Percentiles rank a stretch among this genome's conserved stretches.
phyloP scores from a whole-genome alignment of 2,113 vertebrate genomes.

The Leptobrachium leishanense region DNA sequence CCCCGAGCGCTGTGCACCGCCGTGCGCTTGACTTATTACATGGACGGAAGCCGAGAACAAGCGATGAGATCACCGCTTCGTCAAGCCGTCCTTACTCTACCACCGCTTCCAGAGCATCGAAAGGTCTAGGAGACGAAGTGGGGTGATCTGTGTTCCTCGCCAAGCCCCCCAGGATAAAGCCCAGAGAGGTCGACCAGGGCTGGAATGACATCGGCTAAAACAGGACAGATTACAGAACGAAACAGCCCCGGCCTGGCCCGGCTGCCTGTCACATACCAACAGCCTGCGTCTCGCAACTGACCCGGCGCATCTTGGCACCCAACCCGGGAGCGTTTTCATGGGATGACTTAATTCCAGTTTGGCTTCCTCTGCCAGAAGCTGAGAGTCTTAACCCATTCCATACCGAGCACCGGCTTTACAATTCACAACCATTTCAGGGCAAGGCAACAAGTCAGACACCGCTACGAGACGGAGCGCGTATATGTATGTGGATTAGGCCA shows the following conservation, averaged over 20 bases:
- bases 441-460: too few relatives aligned
- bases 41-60: conserved; percentile 36
- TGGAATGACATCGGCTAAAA: conserved; percentile 45
- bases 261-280: conserved; percentile 59
- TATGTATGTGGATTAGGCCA: too few relatives aligned
- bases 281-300: conserved; percentile 58
- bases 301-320: conserved; percentile 58
- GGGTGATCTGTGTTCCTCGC: background rate
- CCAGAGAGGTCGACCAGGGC: conserved; percentile 22
- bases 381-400: conserved; percentile 45
- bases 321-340: conserved; percentile 56
- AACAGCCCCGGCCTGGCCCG: conserved; percentile 57
- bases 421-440: background rate
- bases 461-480: too few relatives aligned
- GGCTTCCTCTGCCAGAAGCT: conserved; percentile 54
- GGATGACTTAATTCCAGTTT: conserved; percentile 62
- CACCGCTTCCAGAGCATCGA: conserved; percentile 16
- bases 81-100: background rate
- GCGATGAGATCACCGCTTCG: conserved; percentile 30
- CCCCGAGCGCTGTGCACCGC: too few relatives aligned
- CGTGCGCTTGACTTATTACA: conserved; percentile 16
- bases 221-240: conserved; percentile 54
- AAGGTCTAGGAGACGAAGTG: conserved; percentile 40
- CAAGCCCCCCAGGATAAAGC: background rate
- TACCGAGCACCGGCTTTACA: background rate